Evolutionary conservation across 1,140 invertebrate species (phyloP).

Genomic region (Orchestia grillus): DNA sequence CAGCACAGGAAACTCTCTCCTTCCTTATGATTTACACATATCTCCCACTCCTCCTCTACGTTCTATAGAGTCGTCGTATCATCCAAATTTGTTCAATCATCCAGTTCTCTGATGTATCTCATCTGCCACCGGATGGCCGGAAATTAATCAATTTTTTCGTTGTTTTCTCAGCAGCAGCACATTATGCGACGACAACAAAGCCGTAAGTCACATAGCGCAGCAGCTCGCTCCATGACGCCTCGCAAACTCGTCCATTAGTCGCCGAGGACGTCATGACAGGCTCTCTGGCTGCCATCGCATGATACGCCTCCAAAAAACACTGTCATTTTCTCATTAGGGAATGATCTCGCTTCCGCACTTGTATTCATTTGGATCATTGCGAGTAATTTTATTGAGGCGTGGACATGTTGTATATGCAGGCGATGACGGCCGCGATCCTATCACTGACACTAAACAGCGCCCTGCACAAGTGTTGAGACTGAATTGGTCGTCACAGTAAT

Average conservation of each 20-base stretch:
- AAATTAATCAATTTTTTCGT: conserved; percentile 41
- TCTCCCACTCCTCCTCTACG: too few relatives aligned
- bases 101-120: neutral
- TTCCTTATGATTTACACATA: too few relatives aligned
- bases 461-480: neutral
- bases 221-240: neutral
- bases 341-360: conserved; percentile 11
- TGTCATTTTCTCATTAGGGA: conserved; percentile 41
- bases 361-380: conserved; percentile 24
- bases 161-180: neutral
- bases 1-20: too few relatives aligned
- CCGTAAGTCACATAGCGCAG: conserved; percentile 12
- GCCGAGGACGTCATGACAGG: neutral
- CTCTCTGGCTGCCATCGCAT: conserved; percentile 17
- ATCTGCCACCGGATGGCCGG: neutral
- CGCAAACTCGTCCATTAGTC: conserved; percentile 17
- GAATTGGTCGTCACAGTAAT: neutral
- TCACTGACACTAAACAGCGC: conserved; percentile 16
- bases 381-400: conserved; percentile 24
- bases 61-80: neutral
- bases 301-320: conserved; percentile 14
- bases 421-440: neutral
- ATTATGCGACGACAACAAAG: conserved; percentile 31
- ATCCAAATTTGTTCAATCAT: neutral
- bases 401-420: conserved; percentile 28